Evolutionary conservation across 2,888 invertebrate species (phyloP).

Genomic region (Cephus sareptanus): DNA sequence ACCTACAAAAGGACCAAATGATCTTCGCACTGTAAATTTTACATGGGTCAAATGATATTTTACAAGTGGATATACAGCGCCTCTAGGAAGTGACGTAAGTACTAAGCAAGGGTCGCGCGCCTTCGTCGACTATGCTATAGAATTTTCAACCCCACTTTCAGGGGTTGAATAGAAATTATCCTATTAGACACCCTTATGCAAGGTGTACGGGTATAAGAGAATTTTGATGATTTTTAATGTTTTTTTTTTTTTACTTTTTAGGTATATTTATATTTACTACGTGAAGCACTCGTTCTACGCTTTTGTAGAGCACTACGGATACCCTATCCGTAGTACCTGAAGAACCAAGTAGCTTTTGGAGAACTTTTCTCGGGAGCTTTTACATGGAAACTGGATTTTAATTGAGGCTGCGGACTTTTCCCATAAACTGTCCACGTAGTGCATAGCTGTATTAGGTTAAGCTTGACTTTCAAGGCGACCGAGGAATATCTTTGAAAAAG

Average conservation of each 20-base stretch:
- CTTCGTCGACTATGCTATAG: not conserved
- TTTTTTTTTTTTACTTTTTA: not conserved
- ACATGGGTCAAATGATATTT: not conserved
- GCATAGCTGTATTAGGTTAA: not conserved
- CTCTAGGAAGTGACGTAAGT: not conserved
- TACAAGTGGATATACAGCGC: not conserved
- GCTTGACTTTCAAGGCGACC: not conserved
- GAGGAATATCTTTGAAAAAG: not conserved
- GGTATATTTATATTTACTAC: too few relatives aligned
- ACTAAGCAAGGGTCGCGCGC: not conserved
- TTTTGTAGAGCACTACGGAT: too few relatives aligned
- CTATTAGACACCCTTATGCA: not conserved
- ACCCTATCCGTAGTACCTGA: not conserved
- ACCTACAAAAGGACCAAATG: too few relatives aligned
- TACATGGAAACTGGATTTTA: slow-evolving; percentile 1
- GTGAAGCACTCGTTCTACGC: too few relatives aligned
- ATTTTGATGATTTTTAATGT: not conserved
- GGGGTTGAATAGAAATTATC: slow-evolving; percentile 1
- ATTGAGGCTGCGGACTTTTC: not conserved
- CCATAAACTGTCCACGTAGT: not conserved
- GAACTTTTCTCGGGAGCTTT: not conserved
- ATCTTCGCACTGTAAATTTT: not conserved
- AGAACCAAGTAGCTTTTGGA: not conserved
- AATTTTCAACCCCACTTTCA: not conserved
- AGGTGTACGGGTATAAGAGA: not conserved